phyloP scores from a whole-genome alignment of 2,888 invertebrate genomes.

The Drosophila affinis region DNA sequence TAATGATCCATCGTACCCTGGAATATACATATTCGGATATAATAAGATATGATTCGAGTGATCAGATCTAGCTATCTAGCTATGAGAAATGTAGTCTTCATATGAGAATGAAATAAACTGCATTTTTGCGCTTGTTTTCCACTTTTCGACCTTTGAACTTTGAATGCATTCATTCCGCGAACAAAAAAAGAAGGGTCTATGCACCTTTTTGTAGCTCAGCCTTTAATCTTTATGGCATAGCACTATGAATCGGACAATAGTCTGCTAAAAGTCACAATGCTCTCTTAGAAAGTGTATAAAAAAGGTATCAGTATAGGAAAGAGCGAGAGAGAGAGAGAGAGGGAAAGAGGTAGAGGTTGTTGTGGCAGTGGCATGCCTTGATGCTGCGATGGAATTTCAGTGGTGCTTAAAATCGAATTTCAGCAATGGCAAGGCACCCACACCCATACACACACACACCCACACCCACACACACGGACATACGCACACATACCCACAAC shows the following conservation, averaged over 20 bases:
- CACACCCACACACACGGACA: neutral
- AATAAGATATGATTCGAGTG: neutral
- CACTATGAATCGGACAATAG: no score
- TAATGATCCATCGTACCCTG: neutral
- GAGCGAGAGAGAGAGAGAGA: neutral
- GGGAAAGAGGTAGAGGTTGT: conserved; percentile 25
- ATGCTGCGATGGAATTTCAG: conserved; percentile 65
- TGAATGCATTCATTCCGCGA: no score
- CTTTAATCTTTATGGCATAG: no score
- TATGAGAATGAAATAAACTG: no score
- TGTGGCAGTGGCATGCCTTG: conserved; percentile 63
- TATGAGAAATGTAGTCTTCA: no score
- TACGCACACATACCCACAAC: neutral
- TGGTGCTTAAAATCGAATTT: conserved; percentile 76
- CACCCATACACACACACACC: conserved; percentile 11
- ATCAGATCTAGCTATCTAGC: no score
- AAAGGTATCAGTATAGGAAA: neutral
- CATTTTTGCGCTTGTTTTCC: no score
- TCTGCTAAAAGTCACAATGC: no score
- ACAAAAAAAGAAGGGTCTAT: no score
- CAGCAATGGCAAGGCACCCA: conserved; percentile 26
- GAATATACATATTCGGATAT: neutral
- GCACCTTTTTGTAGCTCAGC: no score
- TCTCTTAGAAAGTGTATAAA: neutral
- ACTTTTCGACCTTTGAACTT: no score